Base-by-base conservation (phyloP, 2,888 invertebrate species). In the Hedya salicella region DNA sequence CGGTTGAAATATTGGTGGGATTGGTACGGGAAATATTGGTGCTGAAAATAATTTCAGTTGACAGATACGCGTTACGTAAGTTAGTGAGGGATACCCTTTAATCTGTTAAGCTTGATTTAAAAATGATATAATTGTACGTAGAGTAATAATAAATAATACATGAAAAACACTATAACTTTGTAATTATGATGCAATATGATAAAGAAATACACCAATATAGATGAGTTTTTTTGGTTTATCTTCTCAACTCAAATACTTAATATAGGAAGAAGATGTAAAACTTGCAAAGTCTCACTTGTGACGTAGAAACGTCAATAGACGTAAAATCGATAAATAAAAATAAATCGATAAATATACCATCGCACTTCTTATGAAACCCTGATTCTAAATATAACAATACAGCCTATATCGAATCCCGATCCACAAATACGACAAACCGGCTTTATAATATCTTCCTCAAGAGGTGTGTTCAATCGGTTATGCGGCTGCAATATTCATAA, bases 391-490 rank as follows among this genome's bases (percentile, higher is more conserved):
- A 62, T 62, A 65, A 61, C 59, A 48, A 39, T 36, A 50, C 44
- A 9, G 42, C 66, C 72, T 76, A 74, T 76, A 66, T 61, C 44
- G 72, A 74, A 74, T 73, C 73, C 79, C 78, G 81, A 74, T 84
- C 81, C 86, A 87, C 83, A 86, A 88, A 88, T 88, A 88, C 86
- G 83, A 83, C 79, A 75, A 81, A 85, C 85, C 85, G 82, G 78
- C 85, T 80, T 82, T 73, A 81, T 86, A 88, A 89, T 89, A 89
- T 88, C 89, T 89, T 89, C 87, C 89, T 91, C 87, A 85, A 87
- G 88, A 88, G 88, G 88, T 88, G 88, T 88, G 87, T 83, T 86
- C 87, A 81, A 88, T 89, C 89, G 88, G 89, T 89, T 88, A 86
- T 79, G 79, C 81, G 78, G 81, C 75, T 76, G 79, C 78, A 79